Percentiles rank a stretch among this genome's conserved stretches.
Conservation (phyloP, 2,113 vertebrate genomes). For the Hemicordylus capensis region DNA sequence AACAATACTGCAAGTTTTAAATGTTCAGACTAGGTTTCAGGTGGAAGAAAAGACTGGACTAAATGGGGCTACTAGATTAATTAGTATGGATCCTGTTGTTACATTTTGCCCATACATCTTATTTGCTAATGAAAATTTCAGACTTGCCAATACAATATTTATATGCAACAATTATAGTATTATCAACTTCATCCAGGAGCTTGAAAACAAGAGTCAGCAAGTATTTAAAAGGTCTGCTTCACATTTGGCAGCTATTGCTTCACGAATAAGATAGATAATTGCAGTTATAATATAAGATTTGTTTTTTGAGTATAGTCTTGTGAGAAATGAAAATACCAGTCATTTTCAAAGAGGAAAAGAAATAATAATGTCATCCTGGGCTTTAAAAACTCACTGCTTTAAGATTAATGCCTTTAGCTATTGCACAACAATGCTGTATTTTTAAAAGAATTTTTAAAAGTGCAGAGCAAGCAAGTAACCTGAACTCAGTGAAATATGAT, state of each 20-base stretch:
- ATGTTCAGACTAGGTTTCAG: too few species aligned
- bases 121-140: slow-evolving; percentile 30
- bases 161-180: neutral
- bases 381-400: slow-evolving; percentile 18
- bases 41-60: neutral
- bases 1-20: neutral
- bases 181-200: slow-evolving; percentile 19
- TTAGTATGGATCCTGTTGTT: slow-evolving; percentile 23
- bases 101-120: neutral
- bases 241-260: slow-evolving; percentile 23
- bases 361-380: slow-evolving; percentile 4
- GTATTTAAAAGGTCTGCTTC: slow-evolving; percentile 32
- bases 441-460: slow-evolving; percentile 35
- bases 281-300: slow-evolving; percentile 29
- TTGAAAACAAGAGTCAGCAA: slow-evolving; percentile 30
- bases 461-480: slow-evolving; percentile 2
- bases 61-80: slow-evolving; percentile 8
- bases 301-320: slow-evolving; percentile 62
- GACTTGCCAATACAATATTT: neutral
- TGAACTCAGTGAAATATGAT: slow-evolving; percentile 7
- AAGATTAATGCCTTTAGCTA: slow-evolving; percentile 38
- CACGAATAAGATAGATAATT: slow-evolving; percentile 49
- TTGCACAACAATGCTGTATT: slow-evolving; percentile 10
- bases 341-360: slow-evolving; percentile 38
- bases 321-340: slow-evolving; percentile 37